These are phyloP conservation scores for Mobula hypostoma DNA, from an alignment of 2,113 vertebrate genomes.

Conservation along the genomic window DNA sequence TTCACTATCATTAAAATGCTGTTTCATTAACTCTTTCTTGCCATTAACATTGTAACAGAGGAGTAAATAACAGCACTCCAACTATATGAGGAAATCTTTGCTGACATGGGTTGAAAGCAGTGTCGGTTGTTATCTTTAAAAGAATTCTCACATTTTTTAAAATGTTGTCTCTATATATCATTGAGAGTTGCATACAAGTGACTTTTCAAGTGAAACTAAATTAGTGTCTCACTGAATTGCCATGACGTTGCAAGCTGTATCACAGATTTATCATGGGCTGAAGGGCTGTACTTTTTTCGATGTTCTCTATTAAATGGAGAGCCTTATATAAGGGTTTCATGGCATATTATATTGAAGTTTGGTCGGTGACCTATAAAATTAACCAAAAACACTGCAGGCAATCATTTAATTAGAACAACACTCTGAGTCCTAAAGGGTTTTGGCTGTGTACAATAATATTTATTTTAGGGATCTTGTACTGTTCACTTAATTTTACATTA, in stretches of 20 bases:
- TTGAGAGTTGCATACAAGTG: background rate
- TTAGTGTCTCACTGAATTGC: background rate
- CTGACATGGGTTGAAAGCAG: too few species aligned
- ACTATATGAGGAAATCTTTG: background rate
- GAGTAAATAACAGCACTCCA: too few species aligned
- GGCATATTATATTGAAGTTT: background rate
- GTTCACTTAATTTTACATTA: background rate
- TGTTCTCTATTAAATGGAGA: background rate
- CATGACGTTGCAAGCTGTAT: too few species aligned
- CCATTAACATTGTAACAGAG: background rate
- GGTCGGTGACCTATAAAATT: background rate
- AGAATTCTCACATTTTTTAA: background rate
- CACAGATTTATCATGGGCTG: too few species aligned
- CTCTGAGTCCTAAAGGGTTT: background rate
- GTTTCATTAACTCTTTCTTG: background rate
- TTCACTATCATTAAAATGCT: background rate
- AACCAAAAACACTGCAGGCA: background rate
- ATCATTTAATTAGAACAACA: background rate
- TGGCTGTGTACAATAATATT: conserved; percentile 23
- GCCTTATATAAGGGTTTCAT: background rate
- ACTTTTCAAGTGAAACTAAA: background rate
- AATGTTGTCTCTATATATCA: background rate
- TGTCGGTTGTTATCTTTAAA: background rate
- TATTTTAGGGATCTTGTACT: conserved; percentile 15
- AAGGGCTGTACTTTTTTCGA: too few species aligned